Evolutionary conservation across 2,113 vertebrate species (phyloP).

Genomic region (Eudyptes chrysolophus): DNA sequence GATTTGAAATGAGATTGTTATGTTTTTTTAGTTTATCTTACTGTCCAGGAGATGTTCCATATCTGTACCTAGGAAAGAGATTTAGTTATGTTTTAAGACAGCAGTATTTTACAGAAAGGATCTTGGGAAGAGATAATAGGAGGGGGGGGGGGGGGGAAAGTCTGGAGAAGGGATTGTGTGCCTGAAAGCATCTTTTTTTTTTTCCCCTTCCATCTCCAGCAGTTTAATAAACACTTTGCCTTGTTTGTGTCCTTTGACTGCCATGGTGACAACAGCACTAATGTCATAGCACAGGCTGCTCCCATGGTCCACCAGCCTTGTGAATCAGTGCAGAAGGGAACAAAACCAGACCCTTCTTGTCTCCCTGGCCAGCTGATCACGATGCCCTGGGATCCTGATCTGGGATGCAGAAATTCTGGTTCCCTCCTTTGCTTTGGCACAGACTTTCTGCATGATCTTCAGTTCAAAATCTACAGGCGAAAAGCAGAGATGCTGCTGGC

Average conservation of each 20-base stretch:
- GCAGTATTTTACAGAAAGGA: not conserved
- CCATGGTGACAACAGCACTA: not conserved
- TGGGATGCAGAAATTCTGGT: not conserved
- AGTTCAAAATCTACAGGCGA: not conserved
- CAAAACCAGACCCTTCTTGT: not conserved
- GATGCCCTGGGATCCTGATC: not conserved
- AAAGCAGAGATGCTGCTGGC: not conserved
- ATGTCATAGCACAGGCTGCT: not conserved
- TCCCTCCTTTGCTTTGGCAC: not conserved
- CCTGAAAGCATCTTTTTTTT: not conserved
- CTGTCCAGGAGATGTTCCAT: not conserved
- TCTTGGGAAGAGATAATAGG: not conserved
- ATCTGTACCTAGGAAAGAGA: not conserved
- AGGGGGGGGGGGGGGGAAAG: rapidly evolving
- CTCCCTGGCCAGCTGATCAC: not conserved
- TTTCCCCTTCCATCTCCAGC: not conserved
- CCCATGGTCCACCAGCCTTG: not conserved
- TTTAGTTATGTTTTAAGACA: not conserved
- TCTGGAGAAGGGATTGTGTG: not conserved
- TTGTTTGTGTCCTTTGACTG: not conserved
- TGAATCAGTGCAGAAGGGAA: not conserved
- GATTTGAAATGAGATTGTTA: not conserved
- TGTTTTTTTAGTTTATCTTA: not conserved
- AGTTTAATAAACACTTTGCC: not conserved
- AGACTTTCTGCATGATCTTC: not conserved